Base-by-base conservation (phyloP, 2,888 invertebrate genomes). In the Aspidiotus rigidus region DNA sequence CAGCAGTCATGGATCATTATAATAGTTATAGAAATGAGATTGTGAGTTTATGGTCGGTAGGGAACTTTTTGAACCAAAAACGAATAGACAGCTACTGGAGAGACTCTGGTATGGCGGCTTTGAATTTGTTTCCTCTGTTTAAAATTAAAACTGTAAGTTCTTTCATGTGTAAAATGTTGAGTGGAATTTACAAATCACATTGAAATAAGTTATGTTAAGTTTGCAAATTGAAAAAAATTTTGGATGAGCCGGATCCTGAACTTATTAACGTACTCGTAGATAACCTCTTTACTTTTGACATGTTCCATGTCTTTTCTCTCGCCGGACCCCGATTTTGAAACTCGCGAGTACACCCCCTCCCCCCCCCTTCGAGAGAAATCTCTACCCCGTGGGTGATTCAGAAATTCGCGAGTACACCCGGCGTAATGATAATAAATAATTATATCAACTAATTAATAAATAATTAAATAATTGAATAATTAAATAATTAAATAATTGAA, bases 211-310 rank as follows among this genome's bases (percentile, higher is more conserved):
- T 56, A 56, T 16, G n/a, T 15, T 56, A 16, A n/a, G 16, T 56
- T 56, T 56, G 16, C 15, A 56, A 56, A 56, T 56, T 56, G 16
- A 56, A 56, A n/a, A 15, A 16, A 15, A 56, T 56, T 8, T 56
- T 56, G n/a, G 56, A 56, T 13, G 15, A 11, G 7, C 56, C 56
- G 15, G n/a, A 10, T 16, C 56, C 56, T 56, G 10, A 56, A 16
- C 9, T 56, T 56, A 8, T 13, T 15, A 56, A 56, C 7, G 10
- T n/a, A n/a, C n/a, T n/a, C n/a, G n/a, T 56, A 56, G 16, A 56
- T 56, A 56, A 13, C 16, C 15, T 56, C 16, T 16, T 56, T 16
- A 56, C 8, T 56, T 56, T 56, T 16, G n/a, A n/a, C n/a, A n/a
- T n/a, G n/a, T n/a, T n/a, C n/a, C n/a, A n/a, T n/a, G n/a, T n/a